Evolutionary conservation across 2,797 vertebrate species (phyloP), one percentile per base, ranked within the genome.

Genomic region (Platalea minor): DNA sequence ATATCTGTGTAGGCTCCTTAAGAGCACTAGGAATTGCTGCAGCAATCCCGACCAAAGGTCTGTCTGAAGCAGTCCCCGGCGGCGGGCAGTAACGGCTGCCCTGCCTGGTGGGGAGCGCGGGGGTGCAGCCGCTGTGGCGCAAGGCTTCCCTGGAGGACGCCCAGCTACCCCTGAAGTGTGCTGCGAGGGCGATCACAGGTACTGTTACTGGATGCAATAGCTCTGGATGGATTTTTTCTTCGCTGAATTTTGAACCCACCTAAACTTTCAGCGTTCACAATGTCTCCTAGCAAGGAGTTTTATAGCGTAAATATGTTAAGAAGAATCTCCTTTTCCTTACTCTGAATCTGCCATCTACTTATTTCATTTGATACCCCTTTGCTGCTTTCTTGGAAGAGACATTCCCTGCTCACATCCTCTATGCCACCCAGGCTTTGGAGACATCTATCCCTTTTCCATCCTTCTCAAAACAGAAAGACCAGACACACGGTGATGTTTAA

Each of bases 41-140:
- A 33, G 64, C 0, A 14, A 54, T 60, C 35, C 50, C 0, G 2
- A 45, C 2, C 1, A 0, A 45, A 54, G 81, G 35, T 25, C 25
- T 16, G 8, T 5, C 7, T 16, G 61, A 23, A 67, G 85, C 63
- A 19, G 50, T 2, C 16, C 17, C 57, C 3, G 20, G n/a, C 28
- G 2, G 8, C 3, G 5, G 50, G 82, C 43, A 33, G n/a, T 9
- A 37, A 1, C 0, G 0, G 31, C 50, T 57, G 48, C 39, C 46
- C 51, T 80, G 64, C 10, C n/a, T 3, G n/a, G 5, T 21, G 39
- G 26, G 75, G 20, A 84, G 46, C 9, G 0, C 3, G 3, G 54
- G 21, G 63, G 7, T 26, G 45, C 67, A 26, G 15, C 2, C 7
- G 5, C 45, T 1, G 3, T 7, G 45, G 54, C 2, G 6, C 48